Evolutionary conservation across 2,797 vertebrate genomes (phyloP), one percentile per base, ranked within the genome.

Genomic region (Urocyon cinereoargenteus): DNA sequence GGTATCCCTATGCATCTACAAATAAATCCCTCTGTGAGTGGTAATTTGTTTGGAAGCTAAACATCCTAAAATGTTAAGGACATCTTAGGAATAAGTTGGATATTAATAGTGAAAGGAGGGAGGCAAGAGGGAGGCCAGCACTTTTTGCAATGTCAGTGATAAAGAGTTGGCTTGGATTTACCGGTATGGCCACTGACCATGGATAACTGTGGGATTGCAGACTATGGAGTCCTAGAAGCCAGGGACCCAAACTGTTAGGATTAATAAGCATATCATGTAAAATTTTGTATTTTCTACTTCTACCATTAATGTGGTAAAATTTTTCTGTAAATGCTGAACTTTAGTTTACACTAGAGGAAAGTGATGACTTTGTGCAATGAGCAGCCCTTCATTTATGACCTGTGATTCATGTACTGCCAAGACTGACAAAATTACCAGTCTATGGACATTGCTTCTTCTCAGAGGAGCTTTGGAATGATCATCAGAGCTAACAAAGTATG

Each of bases 61-160:
- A 66, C 3, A 22, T 19, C 70, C 31, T 7, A 53, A 96, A 82
- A 91, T 53, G 5, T 34, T 82, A 84, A n/a, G 5, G 31, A 70
- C 14, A 49, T 31, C 75, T 89, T 53, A 92, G 59, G 57, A 86
- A 55, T 24, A 26, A 34, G 6, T 55, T 92, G 77, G 19, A 19
- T 83, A 86, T 70, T 92, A 51, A 82, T 31, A 89, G 19, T 72
- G 36, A 92, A 83, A 93, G 82, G 55, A 84, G 21, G 79, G 40
- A 61, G 3, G 16, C 16, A 45, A 68, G 11, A 2, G 7, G 90
- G 21, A 34, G n/a, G 5, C 4, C 31, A 40, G 6, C 1, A 7
- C 22, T 64, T 16, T 82, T 61, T 78, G 66, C 34, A 86, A 31
- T 28, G 93, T 90, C 49, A 87, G 7, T 36, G 45, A 15, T 14